Conservation (phyloP, 2,113 vertebrate genomes). For the Reinhardtius hippoglossoides region DNA sequence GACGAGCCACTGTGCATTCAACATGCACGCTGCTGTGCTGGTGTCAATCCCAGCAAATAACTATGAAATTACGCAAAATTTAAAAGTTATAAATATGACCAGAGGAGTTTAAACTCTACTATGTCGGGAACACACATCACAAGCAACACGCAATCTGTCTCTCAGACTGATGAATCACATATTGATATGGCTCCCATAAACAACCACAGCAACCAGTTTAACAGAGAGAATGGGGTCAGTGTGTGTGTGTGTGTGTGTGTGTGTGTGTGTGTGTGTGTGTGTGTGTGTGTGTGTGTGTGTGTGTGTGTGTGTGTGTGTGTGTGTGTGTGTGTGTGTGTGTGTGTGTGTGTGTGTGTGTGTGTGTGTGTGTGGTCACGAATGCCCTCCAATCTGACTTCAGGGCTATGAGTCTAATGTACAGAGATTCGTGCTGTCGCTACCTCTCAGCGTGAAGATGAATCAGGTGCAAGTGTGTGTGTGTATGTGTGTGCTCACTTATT, state of each 20-base stretch:
- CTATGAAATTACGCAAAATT: slow-evolving; percentile 7
- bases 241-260: slow-evolving; percentile 1
- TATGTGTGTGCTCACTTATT: background rate
- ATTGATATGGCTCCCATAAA: background rate
- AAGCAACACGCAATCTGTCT: background rate
- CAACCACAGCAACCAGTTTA: slow-evolving; percentile 10
- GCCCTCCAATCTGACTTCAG: slow-evolving; percentile 44
- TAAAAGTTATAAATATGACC: slow-evolving; percentile 11
- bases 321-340: background rate
- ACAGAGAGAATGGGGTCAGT: slow-evolving; percentile 51
- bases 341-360: slow-evolving; percentile 13
- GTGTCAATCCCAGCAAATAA: slow-evolving; percentile 9
- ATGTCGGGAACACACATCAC: background rate
- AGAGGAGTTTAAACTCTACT: background rate
- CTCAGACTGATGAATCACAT: background rate
- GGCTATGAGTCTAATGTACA: slow-evolving; percentile 58
- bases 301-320: slow-evolving; percentile 13
- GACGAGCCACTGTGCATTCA: background rate
- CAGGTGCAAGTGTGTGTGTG: slow-evolving; percentile 26
- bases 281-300: background rate
- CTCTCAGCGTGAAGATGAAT: slow-evolving; percentile 57
- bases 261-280: slow-evolving; percentile 6
- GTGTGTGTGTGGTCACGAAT: slow-evolving; percentile 17
- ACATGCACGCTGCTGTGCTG: background rate
- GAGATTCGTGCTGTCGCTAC: slow-evolving; percentile 62